Base-by-base conservation (phyloP, 2,113 vertebrate genomes). In the Calcarius ornatus region DNA sequence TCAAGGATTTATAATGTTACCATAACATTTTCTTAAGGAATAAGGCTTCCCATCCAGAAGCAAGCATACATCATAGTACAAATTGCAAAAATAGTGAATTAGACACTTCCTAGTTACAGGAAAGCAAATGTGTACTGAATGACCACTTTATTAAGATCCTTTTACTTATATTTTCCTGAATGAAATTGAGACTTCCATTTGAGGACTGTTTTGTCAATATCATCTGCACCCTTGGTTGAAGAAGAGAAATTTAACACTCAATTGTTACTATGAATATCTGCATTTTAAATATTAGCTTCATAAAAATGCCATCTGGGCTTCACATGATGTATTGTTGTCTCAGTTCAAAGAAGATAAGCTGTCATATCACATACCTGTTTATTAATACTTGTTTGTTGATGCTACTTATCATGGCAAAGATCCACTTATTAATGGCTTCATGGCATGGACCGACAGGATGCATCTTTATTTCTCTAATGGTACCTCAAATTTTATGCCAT, bases 1-100 rank as follows among this genome's bases (percentile, higher is more conserved):
- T 95, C 88, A 96, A 96, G 96, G 94, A 95, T 97, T 98, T 98
- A 94, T 96, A 95, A 97, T 86, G 65, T 73, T 96, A 95, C 88
- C 92, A 89, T 94, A 93, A 97, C 73, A 88, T 97, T 96, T 97
- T 97, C 92, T 96, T 96, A 97, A 96, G 95, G 81, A 97, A 89
- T 97, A 96, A 96, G 81, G 69, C 94, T 98, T 97, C 93, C 93
- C 64, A 66, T 92, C 93, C 88, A 88, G 95, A 95, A 96, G 88
- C 94, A 95, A 96, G 90, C 85, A 35, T 86, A 70, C 50, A 51
- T 92, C 87, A 76, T 95, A 84, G 73, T 94, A 96, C n/a, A 92
- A 47, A 69, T 96, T 85, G 84, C 77, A 96, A 95, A 97, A 95
- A 80, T 45, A 96, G 57, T 86, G 94, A 92, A 89, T 95, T 96